Base-by-base conservation (phyloP, 2,888 invertebrate species). In the Lasius platythorax region DNA sequence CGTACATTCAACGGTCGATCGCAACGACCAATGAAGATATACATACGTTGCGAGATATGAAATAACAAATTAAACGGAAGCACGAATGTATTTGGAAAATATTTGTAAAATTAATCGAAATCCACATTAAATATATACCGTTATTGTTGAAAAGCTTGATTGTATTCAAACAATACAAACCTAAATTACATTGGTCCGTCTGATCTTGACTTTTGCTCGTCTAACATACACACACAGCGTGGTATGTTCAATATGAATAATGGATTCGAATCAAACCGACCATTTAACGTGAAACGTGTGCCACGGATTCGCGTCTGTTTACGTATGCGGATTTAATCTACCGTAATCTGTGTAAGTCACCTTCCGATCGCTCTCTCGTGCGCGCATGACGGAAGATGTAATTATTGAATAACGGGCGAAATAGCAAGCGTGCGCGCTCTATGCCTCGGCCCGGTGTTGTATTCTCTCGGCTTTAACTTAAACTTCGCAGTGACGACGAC, bases 241-340 rank as follows among this genome's bases (percentile, higher is more conserved):
- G 18, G 43, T 23, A 33, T n/a, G 56, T 58, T 58, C 67, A 33
- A 78, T 79, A 79, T 79, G 61, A 79, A 79, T 79, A 79, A 79
- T 79, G 61, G 61, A 79, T 79, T 61, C 70, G 61, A 70, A 79
- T 70, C 70, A 79, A 70, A 79, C 46, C 46, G 28, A 28, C 70
- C 79, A 61, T 79, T 79, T 79, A 79, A 23, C 58, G 70, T 61
- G 79, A 61, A 79, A 61, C 58, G 40, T 61, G 43, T 12, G 40
- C 58, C 78, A 33, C 43, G 78, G 18, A 79, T 79, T 58, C 68
- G 43, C 68, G 53, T 70, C 58, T 58, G 70, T 79, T 79, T 79
- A 43, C 58, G 33, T 70, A 61, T 28, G 70, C 70, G 70, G 72
- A 46, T 70, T 61, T 79, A 70, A 61, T 79, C 70, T 37, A 46